Evolutionary conservation across 2,113 vertebrate species (phyloP).

Genomic region (Serilophus lunatus): DNA sequence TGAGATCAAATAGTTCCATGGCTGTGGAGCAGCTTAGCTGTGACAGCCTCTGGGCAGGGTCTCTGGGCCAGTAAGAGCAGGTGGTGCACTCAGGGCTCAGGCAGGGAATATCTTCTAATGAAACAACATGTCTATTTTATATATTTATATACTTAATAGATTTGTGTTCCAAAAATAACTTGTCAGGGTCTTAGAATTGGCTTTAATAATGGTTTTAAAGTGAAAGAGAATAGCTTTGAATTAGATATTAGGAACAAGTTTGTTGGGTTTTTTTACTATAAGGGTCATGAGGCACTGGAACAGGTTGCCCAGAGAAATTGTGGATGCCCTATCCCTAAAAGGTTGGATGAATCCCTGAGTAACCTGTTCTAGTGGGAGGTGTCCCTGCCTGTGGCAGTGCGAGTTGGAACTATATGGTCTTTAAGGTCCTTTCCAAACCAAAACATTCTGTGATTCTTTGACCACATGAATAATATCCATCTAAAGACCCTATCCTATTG

Average conservation of each 20-base stretch:
- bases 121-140: background rate
- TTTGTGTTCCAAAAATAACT: background rate
- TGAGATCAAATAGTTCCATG: background rate
- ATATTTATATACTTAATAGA: background rate
- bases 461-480: background rate
- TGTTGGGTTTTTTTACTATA: background rate
- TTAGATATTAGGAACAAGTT: background rate
- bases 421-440: background rate
- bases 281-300: background rate
- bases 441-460: background rate
- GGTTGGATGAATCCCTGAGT: background rate
- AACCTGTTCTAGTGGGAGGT: background rate
- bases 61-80: background rate
- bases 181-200: background rate
- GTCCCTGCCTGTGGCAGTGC: background rate
- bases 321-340: background rate
- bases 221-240: background rate
- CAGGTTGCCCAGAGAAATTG: background rate
- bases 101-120: background rate
- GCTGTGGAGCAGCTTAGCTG: background rate
- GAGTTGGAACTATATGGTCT: background rate
- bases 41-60: background rate
- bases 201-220: background rate
- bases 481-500: background rate
- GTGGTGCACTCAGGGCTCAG: background rate